Evolutionary conservation across 2,888 invertebrate species (phyloP), one percentile per base, ranked within the genome.

Genomic region (Hydriomena furcata): DNA sequence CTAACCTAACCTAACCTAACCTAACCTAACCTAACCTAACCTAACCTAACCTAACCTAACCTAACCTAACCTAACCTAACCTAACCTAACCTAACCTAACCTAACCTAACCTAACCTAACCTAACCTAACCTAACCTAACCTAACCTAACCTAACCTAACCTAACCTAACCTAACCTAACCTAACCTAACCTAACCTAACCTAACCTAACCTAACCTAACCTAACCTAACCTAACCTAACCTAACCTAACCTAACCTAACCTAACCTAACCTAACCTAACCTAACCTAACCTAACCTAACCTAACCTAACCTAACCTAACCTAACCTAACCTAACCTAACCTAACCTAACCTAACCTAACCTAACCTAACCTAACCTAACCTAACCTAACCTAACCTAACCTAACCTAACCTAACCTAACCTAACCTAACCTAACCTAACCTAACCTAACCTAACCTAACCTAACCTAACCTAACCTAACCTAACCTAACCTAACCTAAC

Each of bases 1-100:
- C 11, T 1, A 0, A 27, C 27, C 27, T 27, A 7, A 7, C 27
- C 5, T 27, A 27, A 27, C 27, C 27, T 27, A 27, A 27, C 27
- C 27, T 27, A 27, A 27, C 27, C 27, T 27, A 27, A 27, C 27
- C 27, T 27, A 27, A 27, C 27, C 27, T 27, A 27, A 27, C 27
- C 27, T 27, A 27, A 27, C 27, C 27, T 27, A 27, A 27, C 27
- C 27, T 27, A 27, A 27, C 27, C 27, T 27, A 27, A 27, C 27
- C 27, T 27, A 27, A 27, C 27, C 27, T 27, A 27, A 27, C 27
- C 27, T 27, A 27, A 27, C 27, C 27, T 27, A 27, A 27, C 27
- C 27, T 27, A 27, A 27, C 27, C 27, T 27, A 27, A 27, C 27
- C 27, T 27, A 27, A 27, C 27, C 27, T 27, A 27, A 27, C 27